phyloP scores from a whole-genome alignment of 1,140 invertebrate genomes.

The Anoplophora glabripennis region DNA sequence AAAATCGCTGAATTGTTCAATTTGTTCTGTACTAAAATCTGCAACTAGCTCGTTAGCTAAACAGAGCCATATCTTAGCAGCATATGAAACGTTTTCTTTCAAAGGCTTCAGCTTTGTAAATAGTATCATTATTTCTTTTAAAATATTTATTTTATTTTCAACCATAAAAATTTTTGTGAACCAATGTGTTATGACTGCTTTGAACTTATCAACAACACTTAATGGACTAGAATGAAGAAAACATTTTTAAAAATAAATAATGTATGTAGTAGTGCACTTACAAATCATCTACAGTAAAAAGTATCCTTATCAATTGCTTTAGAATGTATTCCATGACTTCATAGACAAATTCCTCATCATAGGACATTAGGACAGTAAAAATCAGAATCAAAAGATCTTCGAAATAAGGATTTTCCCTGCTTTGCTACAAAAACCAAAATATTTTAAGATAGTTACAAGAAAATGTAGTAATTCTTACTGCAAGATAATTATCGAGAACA shows the following conservation, averaged over 20 bases:
- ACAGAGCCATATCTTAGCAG: slow-evolving; percentile 21
- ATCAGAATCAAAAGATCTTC: background rate
- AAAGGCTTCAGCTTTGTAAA: slow-evolving; percentile 11
- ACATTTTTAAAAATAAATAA: background rate
- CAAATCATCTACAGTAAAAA: background rate
- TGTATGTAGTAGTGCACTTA: no score
- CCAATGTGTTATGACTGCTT: background rate
- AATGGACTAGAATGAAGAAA: background rate
- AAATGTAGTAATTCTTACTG: slow-evolving; percentile 10
- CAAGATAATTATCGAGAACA: slow-evolving; percentile 20
- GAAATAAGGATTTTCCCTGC: slow-evolving; percentile 5
- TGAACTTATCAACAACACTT: background rate
- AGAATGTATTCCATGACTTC: slow-evolving; percentile 2
- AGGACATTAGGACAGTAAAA: slow-evolving; percentile 7
- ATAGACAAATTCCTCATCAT: slow-evolving; percentile 6
- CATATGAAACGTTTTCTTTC: slow-evolving; percentile 14
- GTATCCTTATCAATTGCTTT: slow-evolving; percentile 4
- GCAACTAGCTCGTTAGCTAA: slow-evolving; percentile 3
- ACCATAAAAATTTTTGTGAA: slow-evolving; percentile 7
- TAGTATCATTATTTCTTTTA: background rate
- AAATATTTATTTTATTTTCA: slow-evolving; percentile 11
- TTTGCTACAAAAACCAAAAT: slow-evolving; percentile 3
- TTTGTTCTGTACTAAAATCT: slow-evolving; percentile 7
- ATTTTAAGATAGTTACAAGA: background rate
- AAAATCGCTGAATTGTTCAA: slow-evolving; percentile 9